Percentiles rank a stretch among this genome's conserved stretches.
Conservation (phyloP, 2,888 invertebrate species). For the Drosophila quinaria region DNA sequence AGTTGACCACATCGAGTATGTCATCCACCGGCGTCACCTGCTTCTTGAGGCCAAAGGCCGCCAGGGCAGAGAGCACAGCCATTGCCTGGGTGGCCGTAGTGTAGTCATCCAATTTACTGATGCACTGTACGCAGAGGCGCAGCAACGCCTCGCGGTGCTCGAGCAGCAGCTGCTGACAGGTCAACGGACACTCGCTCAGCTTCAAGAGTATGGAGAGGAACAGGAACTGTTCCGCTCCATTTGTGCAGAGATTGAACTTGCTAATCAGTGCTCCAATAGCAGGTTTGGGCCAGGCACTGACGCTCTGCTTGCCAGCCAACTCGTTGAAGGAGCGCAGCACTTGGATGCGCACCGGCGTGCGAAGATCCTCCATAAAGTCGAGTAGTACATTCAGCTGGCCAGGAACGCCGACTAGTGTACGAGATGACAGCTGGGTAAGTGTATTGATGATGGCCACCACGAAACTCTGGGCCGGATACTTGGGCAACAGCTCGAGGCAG, state of each 20-base stretch:
- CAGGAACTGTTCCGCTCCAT: conserved; percentile 83
- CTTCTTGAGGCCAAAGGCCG: conserved; percentile 71
- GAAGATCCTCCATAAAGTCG: conserved; percentile 90
- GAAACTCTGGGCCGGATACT: conserved; percentile 93
- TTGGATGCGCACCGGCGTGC: conserved; percentile 90
- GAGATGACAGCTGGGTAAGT: conserved; percentile 94
- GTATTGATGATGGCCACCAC: conserved; percentile 94
- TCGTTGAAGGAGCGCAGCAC: conserved; percentile 89
- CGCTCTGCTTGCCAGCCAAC: conserved; percentile 89
- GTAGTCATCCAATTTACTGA: conserved; percentile 83
- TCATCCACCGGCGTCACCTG: conserved; percentile 58
- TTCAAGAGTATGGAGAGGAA: conserved; percentile 84
- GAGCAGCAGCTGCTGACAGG: conserved; percentile 82
- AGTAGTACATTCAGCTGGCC: conserved; percentile 91
- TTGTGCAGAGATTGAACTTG: conserved; percentile 82
- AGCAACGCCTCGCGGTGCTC: conserved; percentile 83
- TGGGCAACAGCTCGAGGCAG: conserved; percentile 90
- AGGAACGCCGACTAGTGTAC: conserved; percentile 95
- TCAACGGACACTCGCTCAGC: conserved; percentile 84
- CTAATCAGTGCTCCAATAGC: conserved; percentile 84
- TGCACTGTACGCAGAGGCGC: conserved; percentile 83
- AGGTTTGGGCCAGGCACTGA: conserved; percentile 92
- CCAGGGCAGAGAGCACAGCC: conserved; percentile 84
- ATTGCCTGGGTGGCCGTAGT: conserved; percentile 84
- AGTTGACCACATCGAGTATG: conserved; percentile 83